These are phyloP conservation scores for Cossypha caffra DNA, from an alignment of 2,797 vertebrate genomes.

Conservation along the genomic window DNA sequence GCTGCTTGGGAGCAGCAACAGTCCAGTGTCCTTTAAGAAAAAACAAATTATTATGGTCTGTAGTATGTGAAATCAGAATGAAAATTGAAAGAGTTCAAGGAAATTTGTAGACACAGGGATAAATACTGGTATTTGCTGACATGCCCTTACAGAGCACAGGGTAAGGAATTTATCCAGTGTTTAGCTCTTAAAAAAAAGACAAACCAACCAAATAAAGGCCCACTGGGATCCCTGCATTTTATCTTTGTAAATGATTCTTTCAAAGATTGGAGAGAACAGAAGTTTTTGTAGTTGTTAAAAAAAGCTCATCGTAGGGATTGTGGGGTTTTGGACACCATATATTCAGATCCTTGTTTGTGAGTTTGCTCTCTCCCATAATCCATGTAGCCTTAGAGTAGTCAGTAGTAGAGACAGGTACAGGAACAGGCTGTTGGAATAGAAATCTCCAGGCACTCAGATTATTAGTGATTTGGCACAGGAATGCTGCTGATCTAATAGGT, in stretches of 20 bases:
- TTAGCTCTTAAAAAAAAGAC: neutral
- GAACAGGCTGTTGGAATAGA: neutral
- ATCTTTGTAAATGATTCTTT: neutral
- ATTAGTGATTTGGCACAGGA: neutral
- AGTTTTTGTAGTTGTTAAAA: neutral
- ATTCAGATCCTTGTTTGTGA: neutral
- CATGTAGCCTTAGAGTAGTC: fast-evolving
- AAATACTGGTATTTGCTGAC: neutral
- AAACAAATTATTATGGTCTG: neutral
- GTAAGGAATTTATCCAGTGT: neutral
- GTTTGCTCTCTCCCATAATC: neutral
- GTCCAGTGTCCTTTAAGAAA: neutral
- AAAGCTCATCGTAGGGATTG: fast-evolving
- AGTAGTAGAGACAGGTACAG: neutral
- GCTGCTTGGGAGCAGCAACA: neutral
- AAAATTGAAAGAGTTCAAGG: neutral
- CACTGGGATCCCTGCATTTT: neutral
- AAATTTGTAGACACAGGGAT: neutral
- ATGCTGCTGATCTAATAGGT: neutral
- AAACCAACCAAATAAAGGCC: neutral
- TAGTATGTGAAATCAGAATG: neutral
- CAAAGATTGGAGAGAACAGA: neutral
- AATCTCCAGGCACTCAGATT: neutral
- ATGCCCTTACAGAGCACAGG: neutral
- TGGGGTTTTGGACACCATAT: fast-evolving